Base-by-base conservation (phyloP, 2,888 invertebrate genomes). In the Antitype chi region DNA sequence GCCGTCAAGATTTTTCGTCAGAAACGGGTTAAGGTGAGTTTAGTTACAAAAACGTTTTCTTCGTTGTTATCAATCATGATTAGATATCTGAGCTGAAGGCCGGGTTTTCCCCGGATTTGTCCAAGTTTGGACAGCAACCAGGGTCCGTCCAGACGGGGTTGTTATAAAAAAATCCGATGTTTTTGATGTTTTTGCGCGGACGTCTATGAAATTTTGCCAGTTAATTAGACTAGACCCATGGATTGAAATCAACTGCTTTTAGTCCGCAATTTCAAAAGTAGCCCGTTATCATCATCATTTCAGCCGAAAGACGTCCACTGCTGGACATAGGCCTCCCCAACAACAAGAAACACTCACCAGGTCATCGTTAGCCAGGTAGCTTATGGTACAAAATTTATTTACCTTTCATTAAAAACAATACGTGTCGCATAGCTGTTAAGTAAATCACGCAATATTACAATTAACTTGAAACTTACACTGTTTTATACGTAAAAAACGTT, bases 401-500 rank as follows among this genome's bases (percentile, higher is more conserved):
- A n/a, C n/a, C n/a, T n/a, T n/a, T n/a, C n/a, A n/a, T n/a, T n/a
- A n/a, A n/a, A n/a, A n/a, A n/a, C n/a, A n/a, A 2, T 20, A 20
- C 78, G 69, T 78, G 63, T 32, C 66, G 43, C 57, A 78, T 4
- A 49, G 23, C 25, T 25, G 64, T 70, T 32, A 47, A 66, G 53
- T 66, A 52, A 62, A 72, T 49, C 78, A 79, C 80, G 78, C 78
- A 80, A 79, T 62, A 79, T 67, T 55, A 43, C 72, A 55, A 79
- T 72, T 67, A 72, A 62, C 62, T 67, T 17, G 60, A 72, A 79
- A 78, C 79, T 66, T 78, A 78, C 72, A 72, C 55, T 62, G 80
- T 79, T 79, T 79, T 52, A 43, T n/a, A 79, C 78, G 72, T 63
- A 71, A 71, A 71, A 79, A 60, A 79, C 71, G 60, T 55, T 78